A percentile compares a stretch with the other conserved stretches of the same genome.
Conservation (phyloP, 1,140 invertebrate genomes). For the Pissodes strobi region DNA sequence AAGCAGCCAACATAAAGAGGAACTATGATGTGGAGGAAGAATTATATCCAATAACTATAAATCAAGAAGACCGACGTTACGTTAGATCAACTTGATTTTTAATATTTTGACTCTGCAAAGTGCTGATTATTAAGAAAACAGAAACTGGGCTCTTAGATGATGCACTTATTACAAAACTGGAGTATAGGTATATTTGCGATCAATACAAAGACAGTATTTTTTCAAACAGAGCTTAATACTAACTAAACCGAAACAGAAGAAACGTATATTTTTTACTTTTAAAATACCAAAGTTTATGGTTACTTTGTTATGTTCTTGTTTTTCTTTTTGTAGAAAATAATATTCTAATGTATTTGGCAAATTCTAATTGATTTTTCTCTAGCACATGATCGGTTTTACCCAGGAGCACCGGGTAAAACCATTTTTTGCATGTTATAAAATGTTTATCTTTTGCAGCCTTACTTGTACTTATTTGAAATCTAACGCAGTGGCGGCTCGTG, state of each 20-base stretch:
- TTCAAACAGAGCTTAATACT: not conserved
- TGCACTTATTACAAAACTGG: not conserved
- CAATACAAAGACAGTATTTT: not conserved
- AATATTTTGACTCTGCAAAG: not conserved
- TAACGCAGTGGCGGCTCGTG: too few relatives aligned
- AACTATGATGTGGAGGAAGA: not conserved
- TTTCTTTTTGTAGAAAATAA: not conserved
- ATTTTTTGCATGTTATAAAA: not conserved
- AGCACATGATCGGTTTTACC: not conserved
- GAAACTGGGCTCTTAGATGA: not conserved
- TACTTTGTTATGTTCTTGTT: too few relatives aligned
- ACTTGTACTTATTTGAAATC: too few relatives aligned
- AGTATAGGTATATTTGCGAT: not conserved
- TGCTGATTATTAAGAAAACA: not conserved
- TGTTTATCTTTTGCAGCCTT: too few relatives aligned
- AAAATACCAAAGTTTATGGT: not conserved
- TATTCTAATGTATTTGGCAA: not conserved
- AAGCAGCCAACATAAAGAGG: not conserved
- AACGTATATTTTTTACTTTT: not conserved
- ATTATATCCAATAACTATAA: not conserved
- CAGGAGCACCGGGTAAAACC: not conserved
- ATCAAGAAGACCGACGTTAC: not conserved
- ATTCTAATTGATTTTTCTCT: not conserved
- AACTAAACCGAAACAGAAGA: too few relatives aligned
- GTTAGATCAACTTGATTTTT: not conserved